Percentiles rank a stretch among this genome's conserved stretches.
phyloP scores from a whole-genome alignment of 1,140 invertebrate species.

The Drosophila nigrodunni region DNA sequence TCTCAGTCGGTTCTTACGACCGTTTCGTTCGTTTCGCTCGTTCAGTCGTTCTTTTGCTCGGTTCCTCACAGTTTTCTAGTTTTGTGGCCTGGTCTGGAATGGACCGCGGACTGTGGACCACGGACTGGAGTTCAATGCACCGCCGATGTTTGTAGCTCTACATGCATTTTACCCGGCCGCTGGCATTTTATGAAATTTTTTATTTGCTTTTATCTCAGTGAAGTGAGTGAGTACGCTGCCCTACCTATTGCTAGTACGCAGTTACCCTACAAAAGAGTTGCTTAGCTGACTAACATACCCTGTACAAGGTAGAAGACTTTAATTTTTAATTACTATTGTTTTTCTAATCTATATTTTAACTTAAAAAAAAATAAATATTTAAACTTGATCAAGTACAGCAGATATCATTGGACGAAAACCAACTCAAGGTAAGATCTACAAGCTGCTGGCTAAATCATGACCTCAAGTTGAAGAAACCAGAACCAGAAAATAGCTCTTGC shows the following conservation, averaged over 20 bases:
- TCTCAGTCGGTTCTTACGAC: constrained; percentile 20
- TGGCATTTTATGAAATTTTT: constrained; percentile 79
- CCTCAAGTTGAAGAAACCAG: constrained; percentile 18
- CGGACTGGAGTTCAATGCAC: constrained; percentile 71
- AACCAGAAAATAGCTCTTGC: constrained; percentile 29
- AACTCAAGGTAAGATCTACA: neutral
- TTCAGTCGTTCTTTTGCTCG: constrained; percentile 12
- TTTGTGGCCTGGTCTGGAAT: constrained; percentile 68
- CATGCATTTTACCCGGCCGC: constrained; percentile 67
- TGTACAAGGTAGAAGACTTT: neutral
- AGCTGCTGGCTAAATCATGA: constrained; percentile 3
- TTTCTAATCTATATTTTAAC: neutral
- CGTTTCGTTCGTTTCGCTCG: constrained; percentile 1
- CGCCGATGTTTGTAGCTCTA: constrained; percentile 54
- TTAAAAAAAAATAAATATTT: neutral
- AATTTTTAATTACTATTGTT: too few relatives aligned
- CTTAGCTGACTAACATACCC: neutral
- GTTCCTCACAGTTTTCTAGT: constrained; percentile 64
- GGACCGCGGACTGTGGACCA: constrained; percentile 46
- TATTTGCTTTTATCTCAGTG: constrained; percentile 73
- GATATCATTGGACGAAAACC: neutral
- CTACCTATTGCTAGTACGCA: constrained; percentile 7
- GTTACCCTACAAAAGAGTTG: neutral
- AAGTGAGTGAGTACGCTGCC: constrained; percentile 30
- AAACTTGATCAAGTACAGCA: neutral